Conservation (phyloP, 2,888 invertebrate genomes). For the Idaea straminata region DNA sequence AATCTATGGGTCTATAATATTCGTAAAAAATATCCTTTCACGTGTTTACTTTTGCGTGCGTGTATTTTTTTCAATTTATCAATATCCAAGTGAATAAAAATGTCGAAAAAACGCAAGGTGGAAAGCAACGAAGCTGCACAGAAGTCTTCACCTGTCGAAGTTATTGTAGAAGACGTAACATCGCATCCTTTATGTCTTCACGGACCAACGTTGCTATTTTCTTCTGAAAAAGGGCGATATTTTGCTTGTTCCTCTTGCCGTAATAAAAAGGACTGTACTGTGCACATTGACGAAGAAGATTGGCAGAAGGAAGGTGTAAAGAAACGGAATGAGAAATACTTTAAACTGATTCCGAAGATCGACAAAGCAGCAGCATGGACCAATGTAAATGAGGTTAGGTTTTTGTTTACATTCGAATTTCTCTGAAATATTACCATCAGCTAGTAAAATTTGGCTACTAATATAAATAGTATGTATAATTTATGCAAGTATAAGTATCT, state of each 20-base stretch:
- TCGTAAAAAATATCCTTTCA: neutral
- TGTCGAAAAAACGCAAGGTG: conserved; percentile 63
- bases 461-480: too few relatives aligned
- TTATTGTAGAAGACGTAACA: conserved; percentile 77
- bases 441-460: too few relatives aligned
- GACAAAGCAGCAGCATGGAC: conserved; percentile 77
- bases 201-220: conserved; percentile 88
- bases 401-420: conserved; percentile 3
- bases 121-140: conserved; percentile 35
- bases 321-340: conserved; percentile 69
- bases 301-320: conserved; percentile 76
- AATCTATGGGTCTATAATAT: neutral
- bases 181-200: conserved; percentile 87
- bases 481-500: too few relatives aligned
- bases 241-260: conserved; percentile 93
- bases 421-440: neutral
- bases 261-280: conserved; percentile 87
- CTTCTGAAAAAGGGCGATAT: conserved; percentile 79
- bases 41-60: neutral
- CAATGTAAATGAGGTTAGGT: conserved; percentile 71
- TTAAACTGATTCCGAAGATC: conserved; percentile 66
- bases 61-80: neutral
- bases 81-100: conserved; percentile 24
- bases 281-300: conserved; percentile 80
- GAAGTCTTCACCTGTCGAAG: conserved; percentile 65